A percentile compares a stretch with the other conserved stretches of the same genome.
Conservation (phyloP, 2,888 invertebrate species). For the Psylliodes chrysocephalus region DNA sequence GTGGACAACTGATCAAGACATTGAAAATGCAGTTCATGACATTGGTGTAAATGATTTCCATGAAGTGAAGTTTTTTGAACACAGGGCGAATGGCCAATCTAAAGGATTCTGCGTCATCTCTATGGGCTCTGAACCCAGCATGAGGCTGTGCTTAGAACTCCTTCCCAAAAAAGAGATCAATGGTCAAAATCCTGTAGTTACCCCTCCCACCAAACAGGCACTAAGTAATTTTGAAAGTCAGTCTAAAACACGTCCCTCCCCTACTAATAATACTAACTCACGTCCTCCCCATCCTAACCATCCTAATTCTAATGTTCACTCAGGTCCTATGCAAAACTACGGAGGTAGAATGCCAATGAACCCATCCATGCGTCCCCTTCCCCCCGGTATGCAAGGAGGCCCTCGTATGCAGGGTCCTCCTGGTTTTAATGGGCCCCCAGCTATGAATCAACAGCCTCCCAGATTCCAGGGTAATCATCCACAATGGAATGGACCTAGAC, state of each 20-base stretch:
- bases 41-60: conserved; percentile 93
- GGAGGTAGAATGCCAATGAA: conserved; percentile 66
- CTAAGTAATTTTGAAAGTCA: conserved; percentile 90
- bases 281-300: conserved; percentile 72
- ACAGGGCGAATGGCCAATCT: conserved; percentile 97
- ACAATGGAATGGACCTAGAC: conserved; percentile 69
- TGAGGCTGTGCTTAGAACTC: conserved; percentile 90
- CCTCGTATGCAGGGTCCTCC: conserved; percentile 70
- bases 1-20: conserved; percentile 99
- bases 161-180: conserved; percentile 96
- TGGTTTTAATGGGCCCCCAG: conserved; percentile 70
- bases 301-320: conserved; percentile 68
- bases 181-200: conserved; percentile 94
- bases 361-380: conserved; percentile 64
- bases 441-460: conserved; percentile 64
- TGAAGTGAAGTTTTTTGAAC: conserved; percentile 99
- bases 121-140: conserved; percentile 90
- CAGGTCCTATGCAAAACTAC: conserved; percentile 70
- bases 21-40: conserved; percentile 88
- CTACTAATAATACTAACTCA: conserved; percentile 73
- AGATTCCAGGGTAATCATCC: conserved; percentile 70
- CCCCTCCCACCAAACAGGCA: conserved; percentile 93
- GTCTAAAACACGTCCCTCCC: conserved; percentile 88
- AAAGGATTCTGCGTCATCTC: conserved; percentile 98
- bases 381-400: conserved; percentile 69